Conservation (phyloP, 2,113 vertebrate species). For the Aldabrachelys gigantea region DNA sequence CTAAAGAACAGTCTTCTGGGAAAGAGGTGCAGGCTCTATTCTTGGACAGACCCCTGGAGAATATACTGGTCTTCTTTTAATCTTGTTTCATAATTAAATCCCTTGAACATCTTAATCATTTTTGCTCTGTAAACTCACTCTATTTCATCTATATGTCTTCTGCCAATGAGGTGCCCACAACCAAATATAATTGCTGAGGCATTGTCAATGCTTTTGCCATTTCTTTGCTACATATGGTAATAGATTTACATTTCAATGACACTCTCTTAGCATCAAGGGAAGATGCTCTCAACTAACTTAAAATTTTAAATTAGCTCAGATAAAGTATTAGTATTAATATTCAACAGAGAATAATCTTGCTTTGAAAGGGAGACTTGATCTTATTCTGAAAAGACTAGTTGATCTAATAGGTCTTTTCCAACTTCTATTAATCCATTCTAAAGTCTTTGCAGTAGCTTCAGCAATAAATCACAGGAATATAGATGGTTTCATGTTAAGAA, state of each 20-base stretch:
- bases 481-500: not conserved
- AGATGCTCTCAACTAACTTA: not conserved
- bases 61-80: not conserved
- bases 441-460: not conserved
- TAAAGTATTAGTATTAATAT: not conserved
- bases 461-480: not conserved
- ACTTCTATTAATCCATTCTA: not conserved
- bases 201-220: not conserved
- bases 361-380: not conserved
- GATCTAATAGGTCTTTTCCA: not conserved
- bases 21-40: not conserved
- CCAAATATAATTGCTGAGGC: not conserved
- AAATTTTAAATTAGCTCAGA: not conserved
- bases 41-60: not conserved
- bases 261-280: not conserved
- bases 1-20: not conserved
- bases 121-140: not conserved
- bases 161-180: not conserved
- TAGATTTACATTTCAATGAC: not conserved
- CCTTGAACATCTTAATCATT: not conserved
- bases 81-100: not conserved
- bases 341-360: not conserved
- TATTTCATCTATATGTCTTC: not conserved
- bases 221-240: not conserved
- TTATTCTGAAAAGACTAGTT: not conserved